Evolutionary conservation across 1,140 invertebrate species (phyloP), one percentile per base, ranked within the genome.

Genomic region (Pemphigus obesinymphae): DNA sequence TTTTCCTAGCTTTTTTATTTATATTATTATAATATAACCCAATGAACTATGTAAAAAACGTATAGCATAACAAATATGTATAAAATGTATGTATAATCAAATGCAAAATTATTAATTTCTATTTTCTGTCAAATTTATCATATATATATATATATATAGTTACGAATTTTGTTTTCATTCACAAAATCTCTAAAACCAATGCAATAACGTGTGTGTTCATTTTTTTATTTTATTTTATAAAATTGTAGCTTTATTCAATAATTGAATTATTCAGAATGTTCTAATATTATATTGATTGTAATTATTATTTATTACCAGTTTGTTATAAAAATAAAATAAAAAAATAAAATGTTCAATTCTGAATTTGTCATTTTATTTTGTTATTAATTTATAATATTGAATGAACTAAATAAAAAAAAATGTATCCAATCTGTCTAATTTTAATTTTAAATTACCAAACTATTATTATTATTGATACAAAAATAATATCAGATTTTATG

Each of bases 131-230:
- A n/a, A n/a, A n/a, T n/a, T n/a, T 43, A 70, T 43, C 37, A 23
- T 68, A 37, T 17, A 61, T 29, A 61, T 61, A 31, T 26, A n/a
- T 11, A 61, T 37, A 20, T 43, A 70, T 70, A 43, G 20, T 70
- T 70, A 26, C 15, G 26, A 70, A 45, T 37, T 66, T 17, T 43
- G 13, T 70, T 70, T 70, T n/a, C 66, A 45, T 43, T 43, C 37
- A 70, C 66, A 70, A 70, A 13, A 43, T 70, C 23, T 75, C 26
- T 75, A 75, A 23, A 75, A 75, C 17, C 45, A 10, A 31, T 50
- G 34, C 45, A 75, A 50, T 76, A 55, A 76, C 29, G 53, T 37
- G 50, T 76, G 73, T 76, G 73, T 76, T 37, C 43, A 73, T 43
- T 70, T 73, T 63, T 73, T 70, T 70, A 68, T 72, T 72, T 45